phyloP scores from a whole-genome alignment of 2,888 invertebrate species.

The Cetonia aurata region DNA sequence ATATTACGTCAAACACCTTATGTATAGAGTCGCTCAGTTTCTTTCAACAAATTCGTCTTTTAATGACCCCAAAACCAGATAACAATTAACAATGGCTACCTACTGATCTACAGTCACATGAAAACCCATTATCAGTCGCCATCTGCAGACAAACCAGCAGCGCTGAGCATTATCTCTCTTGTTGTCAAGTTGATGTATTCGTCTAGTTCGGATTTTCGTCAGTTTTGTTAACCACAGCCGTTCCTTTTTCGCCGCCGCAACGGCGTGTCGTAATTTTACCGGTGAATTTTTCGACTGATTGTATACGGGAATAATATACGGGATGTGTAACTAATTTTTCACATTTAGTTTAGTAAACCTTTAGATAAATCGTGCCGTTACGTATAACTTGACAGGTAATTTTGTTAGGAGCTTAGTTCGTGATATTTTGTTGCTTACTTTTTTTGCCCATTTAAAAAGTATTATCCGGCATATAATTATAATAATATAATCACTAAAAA shows the following conservation, averaged over 20 bases:
- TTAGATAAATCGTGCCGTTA: too few species aligned
- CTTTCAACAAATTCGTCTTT: constrained; percentile 44
- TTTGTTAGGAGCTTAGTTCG: not conserved
- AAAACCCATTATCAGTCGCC: constrained; percentile 50
- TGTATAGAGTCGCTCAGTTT: not conserved
- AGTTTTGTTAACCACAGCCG: constrained; percentile 41
- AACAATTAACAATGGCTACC: constrained; percentile 48
- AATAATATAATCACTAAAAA: too few species aligned
- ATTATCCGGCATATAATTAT: too few species aligned
- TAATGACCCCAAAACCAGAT: constrained; percentile 45
- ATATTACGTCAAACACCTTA: too few species aligned
- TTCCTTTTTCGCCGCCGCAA: constrained; percentile 14
- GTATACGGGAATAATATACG: not conserved
- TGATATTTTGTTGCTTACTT: not conserved
- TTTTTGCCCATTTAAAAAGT: too few species aligned
- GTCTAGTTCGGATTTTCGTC: constrained; percentile 40
- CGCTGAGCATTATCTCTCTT: constrained; percentile 29
- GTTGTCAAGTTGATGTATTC: constrained; percentile 44
- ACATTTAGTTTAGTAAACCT: too few species aligned
- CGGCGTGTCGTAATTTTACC: constrained; percentile 13
- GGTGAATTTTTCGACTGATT: not conserved
- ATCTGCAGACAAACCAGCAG: constrained; percentile 50
- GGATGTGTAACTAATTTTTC: not conserved
- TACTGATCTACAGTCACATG: constrained; percentile 47
- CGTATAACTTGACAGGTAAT: not conserved